Evolutionary conservation across 2,888 invertebrate genomes (phyloP), one percentile per base, ranked within the genome.

Genomic region (Drosophila paracracens): DNA sequence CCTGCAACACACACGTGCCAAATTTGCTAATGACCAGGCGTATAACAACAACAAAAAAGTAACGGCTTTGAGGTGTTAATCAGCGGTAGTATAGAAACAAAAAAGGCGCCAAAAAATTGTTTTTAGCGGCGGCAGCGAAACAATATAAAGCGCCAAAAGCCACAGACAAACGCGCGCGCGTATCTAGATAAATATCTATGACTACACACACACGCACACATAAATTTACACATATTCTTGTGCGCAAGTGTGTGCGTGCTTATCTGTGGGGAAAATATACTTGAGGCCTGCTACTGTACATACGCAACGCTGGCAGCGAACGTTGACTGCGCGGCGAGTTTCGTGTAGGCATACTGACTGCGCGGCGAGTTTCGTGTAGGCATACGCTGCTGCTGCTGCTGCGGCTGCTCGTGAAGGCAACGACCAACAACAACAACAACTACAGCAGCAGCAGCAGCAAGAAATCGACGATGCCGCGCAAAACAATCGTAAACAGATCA

Each of bases 401-500:
- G 56, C 43, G 36, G 58, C 52, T 59, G 65, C 59, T 71, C 65
- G 77, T 40, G 70, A 80, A 87, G 84, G 68, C 86, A 86, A 86
- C 88, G 82, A 85, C 77, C 88, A 82, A 76, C 70, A 53, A 27
- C 54, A 76, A 48, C 64, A 68, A 52, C 48, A 66, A 56, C 64
- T 61, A 63, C 70, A 81, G 38, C 60, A 76, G 63, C 75, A 76
- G 48, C 66, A 66, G 56, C 52, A 68, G 54, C 69, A 38, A 58
- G 54, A 46, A 46, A 66, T 53, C 70, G 76, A 62, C 66, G 74
- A 67, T 66, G 74, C 61, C 64, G 78, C 66, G 81, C 70, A 72
- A 82, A 79, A 85, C 89, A 91, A 91, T 85, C 90, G 89, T 92
- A 91, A 91, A 91, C 91, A 92, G 91, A 92, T 92, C 91, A 91